Percentiles rank a stretch among this genome's conserved stretches.
phyloP scores from a whole-genome alignment of 2,888 invertebrate genomes.

The Venusia cambrica region DNA sequence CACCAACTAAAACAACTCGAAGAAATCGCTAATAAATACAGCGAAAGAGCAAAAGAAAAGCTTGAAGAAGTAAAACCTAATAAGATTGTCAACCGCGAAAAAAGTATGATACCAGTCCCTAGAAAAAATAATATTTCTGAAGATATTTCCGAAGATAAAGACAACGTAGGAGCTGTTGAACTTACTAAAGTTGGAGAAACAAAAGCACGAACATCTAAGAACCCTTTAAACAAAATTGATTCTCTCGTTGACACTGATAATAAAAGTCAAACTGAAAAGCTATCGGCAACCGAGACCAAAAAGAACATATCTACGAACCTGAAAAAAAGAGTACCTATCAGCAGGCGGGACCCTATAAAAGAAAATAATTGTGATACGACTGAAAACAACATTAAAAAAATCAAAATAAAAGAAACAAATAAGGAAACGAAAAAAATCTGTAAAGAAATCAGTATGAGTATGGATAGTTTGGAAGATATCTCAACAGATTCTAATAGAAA shows the following conservation, averaged over 20 bases:
- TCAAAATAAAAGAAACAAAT: constrained; percentile 26
- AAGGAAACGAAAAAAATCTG: constrained; percentile 30
- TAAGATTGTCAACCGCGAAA: constrained; percentile 33
- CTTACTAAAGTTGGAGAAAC: constrained; percentile 8
- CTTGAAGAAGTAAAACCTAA: constrained; percentile 32
- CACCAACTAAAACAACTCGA: constrained; percentile 67
- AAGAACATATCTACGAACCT: constrained; percentile 22
- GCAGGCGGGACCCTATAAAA: constrained; percentile 24
- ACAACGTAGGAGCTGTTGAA: constrained; percentile 1
- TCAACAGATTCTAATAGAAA: constrained; percentile 37
- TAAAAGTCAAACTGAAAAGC: constrained; percentile 20
- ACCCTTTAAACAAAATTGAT: constrained; percentile 9
- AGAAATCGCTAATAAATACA: constrained; percentile 60
- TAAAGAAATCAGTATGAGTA: constrained; percentile 65
- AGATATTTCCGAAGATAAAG: constrained; percentile 19
- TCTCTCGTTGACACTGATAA: constrained; percentile 18
- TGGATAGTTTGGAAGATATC: constrained; percentile 63
- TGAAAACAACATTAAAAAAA: constrained; percentile 28
- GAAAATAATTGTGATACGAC: constrained; percentile 22
- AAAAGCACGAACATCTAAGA: constrained; percentile 5
- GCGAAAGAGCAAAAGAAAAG: constrained; percentile 44
- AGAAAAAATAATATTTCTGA: constrained; percentile 35
- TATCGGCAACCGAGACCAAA: constrained; percentile 11
- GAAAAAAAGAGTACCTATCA: constrained; percentile 21
- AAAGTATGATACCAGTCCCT: constrained; percentile 58